Evolutionary conservation across 2,888 invertebrate species (phyloP), one percentile per base, ranked within the genome.

Genomic region (Nemoura dubitans): DNA sequence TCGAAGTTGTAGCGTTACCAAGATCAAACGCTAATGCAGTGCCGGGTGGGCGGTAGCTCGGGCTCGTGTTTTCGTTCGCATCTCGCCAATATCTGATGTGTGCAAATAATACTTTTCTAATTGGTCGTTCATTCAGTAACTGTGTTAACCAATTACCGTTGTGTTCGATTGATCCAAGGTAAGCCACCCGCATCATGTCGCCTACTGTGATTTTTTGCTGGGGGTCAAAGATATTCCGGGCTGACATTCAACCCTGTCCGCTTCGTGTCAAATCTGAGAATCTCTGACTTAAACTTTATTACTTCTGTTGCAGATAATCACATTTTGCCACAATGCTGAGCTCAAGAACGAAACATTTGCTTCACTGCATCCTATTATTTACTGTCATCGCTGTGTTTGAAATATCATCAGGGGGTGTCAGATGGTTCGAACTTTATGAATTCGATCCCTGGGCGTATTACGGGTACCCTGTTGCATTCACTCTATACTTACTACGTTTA

Each of bases 361-460:
- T 97, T 89, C 97, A 98, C 91, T 97, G 97, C 91, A 92, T 93
- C 89, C 93, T 96, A 89, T 94, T 97, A 90, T 92, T 95, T 89
- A 93, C 93, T 89, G 95, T 97, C 90, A 96, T 97, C 91, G 92
- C 95, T 89, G 91, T 94, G 89, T 96, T 97, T 91, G 95, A 97
- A 92, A 92, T 95, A 89, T 93, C 93, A 90, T 94, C 94, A 89
- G 95, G 95, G 89, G 93, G 92, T 83, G 90, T 93, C n/a, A 92
- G 92, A 89, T 88, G 92, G 86, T 90, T 91, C 83, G 90, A 91
- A 84, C 93, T 93, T 89, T 91, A 91, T 78, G 92, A 94, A 88
- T 93, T 96, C 89, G 96, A 98, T 92, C 97, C 98, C 86, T 96
- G 96, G 95, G 93, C 94, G 89, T 93, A 94, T 89, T 98, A 98